phyloP scores from a whole-genome alignment of 2,888 invertebrate genomes.

The Nymphalis polychloros region DNA sequence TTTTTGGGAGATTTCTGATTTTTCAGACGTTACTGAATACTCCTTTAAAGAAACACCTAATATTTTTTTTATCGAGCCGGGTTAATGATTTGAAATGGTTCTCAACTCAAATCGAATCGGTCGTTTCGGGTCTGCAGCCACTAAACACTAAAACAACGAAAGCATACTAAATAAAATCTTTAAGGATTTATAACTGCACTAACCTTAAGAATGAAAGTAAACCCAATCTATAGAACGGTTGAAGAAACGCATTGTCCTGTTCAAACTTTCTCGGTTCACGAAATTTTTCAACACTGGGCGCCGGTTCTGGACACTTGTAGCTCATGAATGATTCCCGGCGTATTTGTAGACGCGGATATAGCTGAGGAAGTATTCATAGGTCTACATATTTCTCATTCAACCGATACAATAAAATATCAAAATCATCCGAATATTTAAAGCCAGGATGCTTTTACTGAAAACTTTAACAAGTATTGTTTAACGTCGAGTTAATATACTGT shows the following conservation, averaged over 20 bases:
- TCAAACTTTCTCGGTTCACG: constrained; percentile 62
- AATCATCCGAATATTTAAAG: no score
- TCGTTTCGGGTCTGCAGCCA: no score
- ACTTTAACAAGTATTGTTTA: not conserved
- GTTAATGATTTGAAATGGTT: no score
- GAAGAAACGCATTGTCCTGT: constrained; percentile 56
- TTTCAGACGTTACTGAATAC: no score
- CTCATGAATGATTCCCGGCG: constrained; percentile 52
- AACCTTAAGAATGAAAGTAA: constrained; percentile 64
- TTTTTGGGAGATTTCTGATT: no score
- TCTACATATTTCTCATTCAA: not conserved
- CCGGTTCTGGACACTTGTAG: constrained; percentile 49
- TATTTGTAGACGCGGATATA: constrained; percentile 48
- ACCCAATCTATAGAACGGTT: constrained; percentile 62
- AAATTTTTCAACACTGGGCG: constrained; percentile 56
- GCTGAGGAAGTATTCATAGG: constrained; percentile 43
- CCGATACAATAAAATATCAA: no score
- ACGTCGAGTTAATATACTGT: not conserved
- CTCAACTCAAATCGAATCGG: no score
- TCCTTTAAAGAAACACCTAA: no score
- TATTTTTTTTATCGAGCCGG: no score
- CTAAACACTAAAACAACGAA: no score
- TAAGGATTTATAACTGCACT: not conserved
- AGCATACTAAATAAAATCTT: no score
- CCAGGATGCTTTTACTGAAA: not conserved